Base-by-base conservation (phyloP, 2,113 vertebrate species). In the Aptenodytes forsteri region DNA sequence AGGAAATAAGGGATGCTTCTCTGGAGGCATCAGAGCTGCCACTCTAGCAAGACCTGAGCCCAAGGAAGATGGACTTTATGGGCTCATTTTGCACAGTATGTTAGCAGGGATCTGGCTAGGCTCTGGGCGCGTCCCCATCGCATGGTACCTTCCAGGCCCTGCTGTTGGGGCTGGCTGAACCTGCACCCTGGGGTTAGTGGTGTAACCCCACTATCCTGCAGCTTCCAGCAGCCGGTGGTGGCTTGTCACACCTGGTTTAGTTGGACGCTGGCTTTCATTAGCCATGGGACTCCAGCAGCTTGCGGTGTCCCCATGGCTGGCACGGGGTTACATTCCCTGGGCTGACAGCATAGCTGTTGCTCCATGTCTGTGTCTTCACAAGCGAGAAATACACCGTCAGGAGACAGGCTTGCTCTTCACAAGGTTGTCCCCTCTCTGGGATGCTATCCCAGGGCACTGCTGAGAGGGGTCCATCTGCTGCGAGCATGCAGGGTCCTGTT, bases 401-500 rank as follows among this genome's bases (percentile, higher is more conserved):
- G 40, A 65, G 52, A 21, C 23, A 30, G 34, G 16, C 15, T 67
- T 47, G 34, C 8, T 12, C 36, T 49, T 49, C 55, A 20, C 21
- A 19, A 42, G 47, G 26, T 49, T 62, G n/a, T 49, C 40, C 55
- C 1, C 1, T 36, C 25, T 62, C 32, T 87, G 81, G 18, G 29
- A 32, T 69, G 54, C 11, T 86, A 19, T 67, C 30, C 38, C 67
- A 81, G 67, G 9, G 19, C 23, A 16, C 36, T 58, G 58, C 66
- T 16, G 44, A 44, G 42, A 44, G 7, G 14, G 15, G 22, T 80
- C 58, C 6, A 0, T 26, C 26, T 5, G 9, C 34, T 67, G 32
- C 0, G 3, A 72, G 34, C 58, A 67, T 0, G 2, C 40, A 61
- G 69, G 18, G 19, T 49, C 10, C 61, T 47, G 56, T 42, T 52